These are phyloP conservation scores for Forbesichthys agassizii DNA, from an alignment of 2,113 vertebrate genomes.

Conservation along the genomic window DNA sequence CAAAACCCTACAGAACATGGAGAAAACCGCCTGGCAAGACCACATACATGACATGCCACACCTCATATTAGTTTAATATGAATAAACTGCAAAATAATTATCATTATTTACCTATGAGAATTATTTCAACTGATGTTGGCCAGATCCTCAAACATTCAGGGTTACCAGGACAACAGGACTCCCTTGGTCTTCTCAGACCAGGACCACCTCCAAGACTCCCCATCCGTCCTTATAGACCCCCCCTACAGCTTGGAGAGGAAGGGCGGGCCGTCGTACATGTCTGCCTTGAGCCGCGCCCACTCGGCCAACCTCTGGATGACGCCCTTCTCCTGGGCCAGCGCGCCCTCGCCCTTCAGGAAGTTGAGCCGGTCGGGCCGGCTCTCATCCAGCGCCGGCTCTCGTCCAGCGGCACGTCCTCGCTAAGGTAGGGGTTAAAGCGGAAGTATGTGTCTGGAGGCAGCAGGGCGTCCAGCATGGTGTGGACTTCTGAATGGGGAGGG, in stretches of 20 bases:
- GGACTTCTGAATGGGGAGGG: too few species aligned
- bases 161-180: too few species aligned
- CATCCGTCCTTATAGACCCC: neutral
- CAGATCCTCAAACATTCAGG: too few species aligned
- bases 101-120: neutral
- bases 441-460: conserved; percentile 88
- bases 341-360: conserved; percentile 85
- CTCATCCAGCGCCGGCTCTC: conserved; percentile 92
- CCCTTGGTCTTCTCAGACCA: neutral
- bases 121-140: too few species aligned
- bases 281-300: conserved; percentile 87
- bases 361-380: conserved; percentile 87
- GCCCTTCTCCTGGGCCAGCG: conserved; percentile 86
- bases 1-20: too few species aligned
- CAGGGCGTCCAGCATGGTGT: too few species aligned
- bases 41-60: too few species aligned
- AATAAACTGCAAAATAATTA: too few species aligned
- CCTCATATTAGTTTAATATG: too few species aligned
- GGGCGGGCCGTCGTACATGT: conserved; percentile 90
- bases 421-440: conserved; percentile 94
- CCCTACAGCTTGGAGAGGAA: conserved; percentile 82
- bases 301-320: conserved; percentile 86
- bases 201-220: too few species aligned
- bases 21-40: too few species aligned
- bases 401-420: conserved; percentile 90